phyloP scores from a whole-genome alignment of 2,888 invertebrate genomes.

The Phyllotreta cruciferae region DNA sequence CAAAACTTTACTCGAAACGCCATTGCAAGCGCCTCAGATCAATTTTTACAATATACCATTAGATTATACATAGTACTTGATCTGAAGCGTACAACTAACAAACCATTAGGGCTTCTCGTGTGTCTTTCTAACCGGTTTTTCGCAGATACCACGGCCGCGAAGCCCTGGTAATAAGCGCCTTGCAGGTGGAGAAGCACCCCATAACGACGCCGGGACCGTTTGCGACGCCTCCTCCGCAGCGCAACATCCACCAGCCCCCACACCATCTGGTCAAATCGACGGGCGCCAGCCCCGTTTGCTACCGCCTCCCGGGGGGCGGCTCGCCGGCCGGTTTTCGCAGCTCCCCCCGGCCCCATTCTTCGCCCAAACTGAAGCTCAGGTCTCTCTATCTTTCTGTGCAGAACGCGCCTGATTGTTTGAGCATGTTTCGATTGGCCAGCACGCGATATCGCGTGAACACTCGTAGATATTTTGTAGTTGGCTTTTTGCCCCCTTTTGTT shows the following conservation, averaged over 20 bases:
- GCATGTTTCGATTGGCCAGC: slow-evolving; percentile 22
- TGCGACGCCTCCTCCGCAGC: slow-evolving; percentile 73
- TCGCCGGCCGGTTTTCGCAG: slow-evolving; percentile 66
- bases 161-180: slow-evolving; percentile 90
- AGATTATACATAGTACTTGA: no score
- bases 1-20: no score
- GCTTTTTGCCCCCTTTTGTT: background rate
- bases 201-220: slow-evolving; percentile 87
- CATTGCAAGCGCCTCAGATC: no score
- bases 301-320: slow-evolving; percentile 68
- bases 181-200: slow-evolving; percentile 92
- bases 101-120: background rate
- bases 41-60: no score
- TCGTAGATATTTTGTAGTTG: no score
- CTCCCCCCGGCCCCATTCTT: slow-evolving; percentile 74
- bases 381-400: slow-evolving; percentile 56
- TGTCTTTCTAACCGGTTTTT: slow-evolving; percentile 7
- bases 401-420: slow-evolving; percentile 17
- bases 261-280: slow-evolving; percentile 64
- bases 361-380: slow-evolving; percentile 94
- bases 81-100: background rate
- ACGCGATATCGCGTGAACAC: no score
- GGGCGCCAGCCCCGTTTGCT: slow-evolving; percentile 64
- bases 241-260: slow-evolving; percentile 66
- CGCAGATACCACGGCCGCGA: slow-evolving; percentile 89